A percentile compares a stretch with the other conserved stretches of the same genome.
Evolutionary conservation across 92 coral and sea anemone species (phyloP).

Genomic region (Scolanthus callimorphus): DNA sequence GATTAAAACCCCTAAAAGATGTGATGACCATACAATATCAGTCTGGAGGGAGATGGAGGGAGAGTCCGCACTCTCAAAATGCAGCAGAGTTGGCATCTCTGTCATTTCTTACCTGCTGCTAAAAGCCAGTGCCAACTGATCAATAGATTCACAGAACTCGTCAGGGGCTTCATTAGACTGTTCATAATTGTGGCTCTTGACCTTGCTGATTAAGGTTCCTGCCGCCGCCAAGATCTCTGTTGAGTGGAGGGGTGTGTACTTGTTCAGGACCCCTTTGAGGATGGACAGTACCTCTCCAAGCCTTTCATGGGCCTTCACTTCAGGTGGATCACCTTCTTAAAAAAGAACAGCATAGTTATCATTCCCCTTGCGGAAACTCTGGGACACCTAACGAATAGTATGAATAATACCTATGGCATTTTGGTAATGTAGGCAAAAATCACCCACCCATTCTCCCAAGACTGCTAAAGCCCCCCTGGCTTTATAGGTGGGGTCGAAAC

Average conservation of each 20-base stretch:
- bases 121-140: slow-evolving; percentile 92
- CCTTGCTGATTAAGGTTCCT: slow-evolving; percentile 82
- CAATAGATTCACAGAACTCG: slow-evolving; percentile 96
- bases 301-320: slow-evolving; percentile 89
- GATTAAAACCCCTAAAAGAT: too few relatives aligned
- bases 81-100: too few relatives aligned
- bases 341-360: background rate
- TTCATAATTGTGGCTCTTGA: slow-evolving; percentile 83
- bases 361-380: too few relatives aligned
- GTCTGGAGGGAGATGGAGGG: too few relatives aligned
- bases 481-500: too few relatives aligned
- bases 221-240: slow-evolving; percentile 96
- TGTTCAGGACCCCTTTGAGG: slow-evolving; percentile 83
- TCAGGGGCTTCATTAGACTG: slow-evolving; percentile 75
- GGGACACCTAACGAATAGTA: too few relatives aligned
- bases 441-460: too few relatives aligned
- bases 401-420: too few relatives aligned
- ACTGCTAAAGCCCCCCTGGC: too few relatives aligned
- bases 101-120: slow-evolving; percentile 88
- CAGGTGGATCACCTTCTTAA: slow-evolving; percentile 60
- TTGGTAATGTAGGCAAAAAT: too few relatives aligned
- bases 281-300: slow-evolving; percentile 90
- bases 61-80: too few relatives aligned
- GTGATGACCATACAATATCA: too few relatives aligned
- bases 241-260: slow-evolving; percentile 81